phyloP scores from a whole-genome alignment of 2,888 invertebrate species.

The Hirudinaria manillensis region DNA sequence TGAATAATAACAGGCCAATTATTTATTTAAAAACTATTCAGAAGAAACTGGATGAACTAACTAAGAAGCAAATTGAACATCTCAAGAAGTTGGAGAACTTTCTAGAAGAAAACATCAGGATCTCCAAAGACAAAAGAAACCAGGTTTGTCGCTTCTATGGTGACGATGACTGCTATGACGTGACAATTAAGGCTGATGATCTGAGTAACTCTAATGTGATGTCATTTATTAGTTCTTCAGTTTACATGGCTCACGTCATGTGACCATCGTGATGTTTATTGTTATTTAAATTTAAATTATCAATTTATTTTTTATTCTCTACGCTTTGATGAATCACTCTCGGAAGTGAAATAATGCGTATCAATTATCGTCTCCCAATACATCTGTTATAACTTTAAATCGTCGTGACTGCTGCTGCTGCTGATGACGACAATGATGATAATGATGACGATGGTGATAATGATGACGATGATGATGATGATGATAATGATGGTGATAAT shows the following conservation, averaged over 20 bases:
- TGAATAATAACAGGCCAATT: too few species aligned
- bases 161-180: slow-evolving; percentile 28
- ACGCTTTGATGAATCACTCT: too few species aligned
- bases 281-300: too few species aligned
- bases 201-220: too few species aligned
- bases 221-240: too few species aligned
- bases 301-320: too few species aligned
- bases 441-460: neutral
- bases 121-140: neutral
- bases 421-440: slow-evolving; percentile 1
- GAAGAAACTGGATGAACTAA: slow-evolving; percentile 1
- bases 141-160: slow-evolving; percentile 15
- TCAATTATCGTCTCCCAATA: too few species aligned
- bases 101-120: neutral
- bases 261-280: too few species aligned
- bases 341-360: too few species aligned
- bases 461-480: slow-evolving; percentile 13
- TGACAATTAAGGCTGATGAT: neutral
- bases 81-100: neutral
- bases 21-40: neutral
- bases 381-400: too few species aligned
- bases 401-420: neutral
- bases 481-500: slow-evolving; percentile 17
- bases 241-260: too few species aligned
- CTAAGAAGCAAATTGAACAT: neutral